A percentile compares a stretch with the other conserved stretches of the same genome.
Conservation (phyloP, 2,797 vertebrate genomes). For the Mus spretus region DNA sequence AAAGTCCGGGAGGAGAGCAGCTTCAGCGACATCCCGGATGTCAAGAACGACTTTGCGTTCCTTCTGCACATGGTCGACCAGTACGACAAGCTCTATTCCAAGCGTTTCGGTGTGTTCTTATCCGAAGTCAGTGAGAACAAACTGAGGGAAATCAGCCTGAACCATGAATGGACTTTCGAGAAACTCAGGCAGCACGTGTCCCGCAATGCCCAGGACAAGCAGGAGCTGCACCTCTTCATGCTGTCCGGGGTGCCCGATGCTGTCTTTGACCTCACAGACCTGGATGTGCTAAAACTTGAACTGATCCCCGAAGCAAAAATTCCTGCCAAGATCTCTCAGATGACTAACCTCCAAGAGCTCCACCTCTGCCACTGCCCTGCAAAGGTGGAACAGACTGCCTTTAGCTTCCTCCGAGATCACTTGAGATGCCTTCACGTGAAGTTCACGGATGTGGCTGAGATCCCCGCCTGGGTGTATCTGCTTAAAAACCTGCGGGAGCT, state of each 20-base stretch:
- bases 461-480: conserved; percentile 98
- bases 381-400: conserved; percentile 98
- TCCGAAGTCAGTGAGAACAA: conserved; percentile 99
- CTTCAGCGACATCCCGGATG: conserved; percentile 99
- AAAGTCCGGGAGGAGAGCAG: conserved; percentile 99
- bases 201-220: conserved; percentile 96
- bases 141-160: conserved; percentile 96
- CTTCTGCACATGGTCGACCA: conserved; percentile 99
- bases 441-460: conserved; percentile 99
- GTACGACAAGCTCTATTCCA: conserved; percentile 98
- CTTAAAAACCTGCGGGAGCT: conserved; percentile 96
- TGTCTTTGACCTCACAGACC: conserved; percentile 97
- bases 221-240: conserved; percentile 98
- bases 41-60: conserved; percentile 99
- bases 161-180: conserved; percentile 99
- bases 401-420: conserved; percentile 98
- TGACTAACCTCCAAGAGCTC: conserved; percentile 97
- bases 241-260: conserved; percentile 97
- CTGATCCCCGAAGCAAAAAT: conserved; percentile 98
- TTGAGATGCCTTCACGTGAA: conserved; percentile 99
- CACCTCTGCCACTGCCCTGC: conserved; percentile 98
- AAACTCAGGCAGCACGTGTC: conserved; percentile 97
- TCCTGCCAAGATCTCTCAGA: conserved; percentile 98
- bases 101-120: conserved; percentile 98
- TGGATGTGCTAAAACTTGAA: conserved; percentile 97